phyloP scores from a whole-genome alignment of 1,140 invertebrate species.

The Andrena cerasifolii region DNA sequence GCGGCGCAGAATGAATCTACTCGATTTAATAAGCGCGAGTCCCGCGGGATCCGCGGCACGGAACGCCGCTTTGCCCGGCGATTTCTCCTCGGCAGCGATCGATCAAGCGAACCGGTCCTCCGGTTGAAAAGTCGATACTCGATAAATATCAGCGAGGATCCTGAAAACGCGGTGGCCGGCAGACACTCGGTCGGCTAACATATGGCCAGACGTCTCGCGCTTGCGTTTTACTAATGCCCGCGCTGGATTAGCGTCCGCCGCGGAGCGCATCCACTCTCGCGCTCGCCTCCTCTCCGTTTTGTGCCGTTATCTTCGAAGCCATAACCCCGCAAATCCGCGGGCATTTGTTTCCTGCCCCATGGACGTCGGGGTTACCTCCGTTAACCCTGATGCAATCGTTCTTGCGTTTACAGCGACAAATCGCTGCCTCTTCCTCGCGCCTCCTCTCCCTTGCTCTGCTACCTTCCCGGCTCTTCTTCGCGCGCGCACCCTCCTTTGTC shows the following conservation, averaged over 20 bases:
- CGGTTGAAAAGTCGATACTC: slow-evolving; percentile 43
- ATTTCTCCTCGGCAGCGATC: slow-evolving; percentile 10
- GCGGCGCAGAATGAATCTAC: no score
- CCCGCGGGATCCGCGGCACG: not conserved
- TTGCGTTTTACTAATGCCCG: slow-evolving; percentile 62
- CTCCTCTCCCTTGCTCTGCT: not conserved
- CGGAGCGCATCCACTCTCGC: slow-evolving; percentile 16
- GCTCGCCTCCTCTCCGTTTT: slow-evolving; percentile 17
- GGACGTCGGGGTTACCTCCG: slow-evolving; percentile 61
- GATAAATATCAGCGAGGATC: slow-evolving; percentile 39
- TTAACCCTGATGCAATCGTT: slow-evolving; percentile 68
- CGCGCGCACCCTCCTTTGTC: not conserved
- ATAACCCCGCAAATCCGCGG: slow-evolving; percentile 67
- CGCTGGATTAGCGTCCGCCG: slow-evolving; percentile 57
- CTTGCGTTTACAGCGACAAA: slow-evolving; percentile 68
- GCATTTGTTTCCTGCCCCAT: slow-evolving; percentile 64
- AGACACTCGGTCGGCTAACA: slow-evolving; percentile 49
- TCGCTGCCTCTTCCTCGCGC: slow-evolving; percentile 48
- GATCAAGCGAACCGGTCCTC: slow-evolving; percentile 24
- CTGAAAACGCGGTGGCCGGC: slow-evolving; percentile 15
- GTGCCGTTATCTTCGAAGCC: slow-evolving; percentile 60
- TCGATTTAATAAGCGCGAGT: not conserved
- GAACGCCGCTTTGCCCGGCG: not conserved
- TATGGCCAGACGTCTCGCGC: slow-evolving; percentile 52
- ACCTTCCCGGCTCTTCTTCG: not conserved